These are phyloP conservation scores for Pseudochaenichthys georgianus DNA, from an alignment of 2,797 vertebrate genomes.

Conservation along the genomic window DNA sequence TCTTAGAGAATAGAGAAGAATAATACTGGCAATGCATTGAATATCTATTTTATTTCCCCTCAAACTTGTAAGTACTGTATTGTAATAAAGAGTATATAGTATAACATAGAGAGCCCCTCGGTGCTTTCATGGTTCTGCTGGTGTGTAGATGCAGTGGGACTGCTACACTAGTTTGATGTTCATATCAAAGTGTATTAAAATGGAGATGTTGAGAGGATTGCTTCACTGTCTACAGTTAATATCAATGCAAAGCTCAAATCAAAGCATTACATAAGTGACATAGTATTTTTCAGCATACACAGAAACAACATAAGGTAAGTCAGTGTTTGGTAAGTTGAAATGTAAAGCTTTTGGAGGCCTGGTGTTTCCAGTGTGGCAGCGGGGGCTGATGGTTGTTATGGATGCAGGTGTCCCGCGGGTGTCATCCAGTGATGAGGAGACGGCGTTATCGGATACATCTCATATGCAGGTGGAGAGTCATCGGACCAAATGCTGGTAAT, in stretches of 20 bases:
- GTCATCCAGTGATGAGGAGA: slow-evolving; percentile 43
- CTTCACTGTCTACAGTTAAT: slow-evolving; percentile 32
- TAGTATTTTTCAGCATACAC: slow-evolving; percentile 15
- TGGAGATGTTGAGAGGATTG: slow-evolving; percentile 36
- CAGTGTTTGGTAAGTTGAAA: slow-evolving; percentile 1
- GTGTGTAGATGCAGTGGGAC: slow-evolving; percentile 51
- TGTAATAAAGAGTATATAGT: slow-evolving; percentile 77
- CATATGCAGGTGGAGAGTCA: slow-evolving; percentile 41
- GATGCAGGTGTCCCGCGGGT: neutral
- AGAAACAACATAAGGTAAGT: neutral
- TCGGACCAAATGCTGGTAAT: slow-evolving; percentile 18
- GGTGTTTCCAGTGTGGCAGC: neutral
- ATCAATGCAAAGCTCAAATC: slow-evolving; percentile 26
- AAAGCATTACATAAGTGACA: slow-evolving; percentile 24
- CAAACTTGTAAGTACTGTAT: slow-evolving; percentile 75
- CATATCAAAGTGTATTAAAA: slow-evolving; percentile 64
- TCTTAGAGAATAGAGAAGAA: slow-evolving; percentile 48
- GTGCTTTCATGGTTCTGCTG: slow-evolving; percentile 61
- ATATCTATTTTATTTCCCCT: slow-evolving; percentile 68
- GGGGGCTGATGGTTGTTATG: neutral
- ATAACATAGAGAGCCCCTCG: slow-evolving; percentile 60
- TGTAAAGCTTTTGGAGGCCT: neutral
- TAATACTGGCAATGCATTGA: slow-evolving; percentile 48
- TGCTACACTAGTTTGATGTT: slow-evolving; percentile 65
- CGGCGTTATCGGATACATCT: slow-evolving; percentile 54